These are phyloP conservation scores for Lepidothrix coronata DNA, from an alignment of 2,113 vertebrate genomes.

Conservation along the genomic window DNA sequence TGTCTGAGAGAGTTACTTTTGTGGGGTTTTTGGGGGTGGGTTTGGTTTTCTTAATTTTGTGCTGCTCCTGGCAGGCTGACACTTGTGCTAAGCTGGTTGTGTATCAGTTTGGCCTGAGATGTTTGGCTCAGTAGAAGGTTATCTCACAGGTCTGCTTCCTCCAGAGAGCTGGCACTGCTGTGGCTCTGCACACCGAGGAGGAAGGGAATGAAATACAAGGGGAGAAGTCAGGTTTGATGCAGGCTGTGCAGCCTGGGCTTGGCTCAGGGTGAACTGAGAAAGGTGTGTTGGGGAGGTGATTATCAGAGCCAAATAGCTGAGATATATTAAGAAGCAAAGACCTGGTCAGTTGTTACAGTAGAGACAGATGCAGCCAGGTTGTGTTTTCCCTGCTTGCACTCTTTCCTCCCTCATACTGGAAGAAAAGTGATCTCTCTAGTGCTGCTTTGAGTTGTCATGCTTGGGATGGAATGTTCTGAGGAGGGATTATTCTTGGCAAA, in stretches of 20 bases:
- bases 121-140: background rate
- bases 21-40: background rate
- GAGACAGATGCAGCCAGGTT: background rate
- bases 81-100: background rate
- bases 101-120: background rate
- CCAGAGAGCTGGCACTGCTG: background rate
- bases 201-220: background rate
- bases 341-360: rapidly evolving
- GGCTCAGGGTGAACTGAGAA: background rate
- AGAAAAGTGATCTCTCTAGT: background rate
- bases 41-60: background rate
- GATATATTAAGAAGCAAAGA: background rate
- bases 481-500: background rate
- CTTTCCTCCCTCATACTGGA: background rate
- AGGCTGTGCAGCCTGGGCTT: background rate
- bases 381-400: background rate
- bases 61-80: background rate
- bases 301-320: background rate
- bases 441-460: background rate
- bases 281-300: background rate
- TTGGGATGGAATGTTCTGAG: background rate
- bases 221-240: background rate
- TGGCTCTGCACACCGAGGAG: background rate
- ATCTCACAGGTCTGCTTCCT: background rate
- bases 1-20: background rate